Percentiles rank a stretch among this genome's conserved stretches.
Evolutionary conservation across 1,140 invertebrate species (phyloP).

Genomic region (Chrysomallon squamiferum): DNA sequence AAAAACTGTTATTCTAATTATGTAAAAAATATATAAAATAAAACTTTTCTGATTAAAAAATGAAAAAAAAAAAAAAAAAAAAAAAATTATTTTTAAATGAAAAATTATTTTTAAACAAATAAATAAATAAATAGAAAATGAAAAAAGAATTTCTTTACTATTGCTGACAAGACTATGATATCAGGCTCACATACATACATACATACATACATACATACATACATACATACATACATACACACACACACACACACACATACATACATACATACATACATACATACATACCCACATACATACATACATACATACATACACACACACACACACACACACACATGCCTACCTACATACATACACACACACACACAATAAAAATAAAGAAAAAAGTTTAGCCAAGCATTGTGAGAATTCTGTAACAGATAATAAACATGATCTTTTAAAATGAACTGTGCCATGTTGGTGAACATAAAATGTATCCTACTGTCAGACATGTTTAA

Average conservation of each 20-base stretch:
- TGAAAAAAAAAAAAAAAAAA: too few species aligned
- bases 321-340: slow-evolving; percentile 1
- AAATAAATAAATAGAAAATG: too few species aligned
- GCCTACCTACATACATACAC: not conserved
- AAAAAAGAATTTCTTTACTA: too few species aligned
- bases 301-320: not conserved
- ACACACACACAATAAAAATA: not conserved
- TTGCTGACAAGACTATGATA: too few species aligned
- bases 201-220: not conserved
- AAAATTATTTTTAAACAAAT: too few species aligned
- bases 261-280: slow-evolving; percentile 1
- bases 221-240: slow-evolving; percentile 5
- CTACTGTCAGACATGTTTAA: not conserved
- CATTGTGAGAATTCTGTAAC: not conserved
- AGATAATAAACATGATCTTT: not conserved
- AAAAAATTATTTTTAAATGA: too few species aligned
- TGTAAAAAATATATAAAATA: too few species aligned
- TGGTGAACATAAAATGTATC: not conserved
- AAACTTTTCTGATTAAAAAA: too few species aligned
- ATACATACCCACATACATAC: not conserved
- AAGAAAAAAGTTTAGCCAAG: not conserved
- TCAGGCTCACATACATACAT: slow-evolving; percentile 3
- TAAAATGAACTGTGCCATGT: not conserved
- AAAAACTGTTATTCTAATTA: too few species aligned
- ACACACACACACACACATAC: slow-evolving; percentile 7